These are phyloP conservation scores for Lucilia cuprina DNA, from an alignment of 1,140 invertebrate genomes.

Conservation along the genomic window DNA sequence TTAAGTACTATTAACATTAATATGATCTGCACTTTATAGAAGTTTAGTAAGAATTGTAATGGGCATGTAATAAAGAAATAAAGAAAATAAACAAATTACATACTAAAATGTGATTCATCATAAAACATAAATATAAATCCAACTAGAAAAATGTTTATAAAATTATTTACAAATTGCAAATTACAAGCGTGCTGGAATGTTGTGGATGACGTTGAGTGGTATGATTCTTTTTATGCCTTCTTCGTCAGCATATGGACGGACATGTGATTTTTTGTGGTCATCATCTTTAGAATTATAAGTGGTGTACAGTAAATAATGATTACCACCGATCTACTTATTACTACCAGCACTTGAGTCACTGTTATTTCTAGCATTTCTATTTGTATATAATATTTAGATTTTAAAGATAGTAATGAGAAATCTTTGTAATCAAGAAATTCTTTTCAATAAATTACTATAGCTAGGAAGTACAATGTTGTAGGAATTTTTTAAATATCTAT, in stretches of 20 bases:
- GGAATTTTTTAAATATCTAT: too few species aligned
- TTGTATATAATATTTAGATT: neutral
- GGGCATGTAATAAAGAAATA: constrained; percentile 14
- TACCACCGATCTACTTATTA: neutral
- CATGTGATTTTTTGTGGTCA: neutral
- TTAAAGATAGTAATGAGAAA: neutral
- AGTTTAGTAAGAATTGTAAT: neutral
- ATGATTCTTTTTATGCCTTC: neutral
- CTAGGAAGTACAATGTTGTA: too few species aligned
- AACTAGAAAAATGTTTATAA: too few species aligned
- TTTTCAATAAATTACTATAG: too few species aligned
- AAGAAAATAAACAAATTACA: constrained; percentile 17
- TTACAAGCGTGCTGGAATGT: constrained; percentile 23
- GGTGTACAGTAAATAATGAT: neutral
- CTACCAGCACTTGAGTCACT: neutral
- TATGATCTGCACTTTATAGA: too few species aligned
- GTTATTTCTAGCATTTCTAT: too few species aligned
- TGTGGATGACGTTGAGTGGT: neutral
- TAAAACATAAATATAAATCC: neutral
- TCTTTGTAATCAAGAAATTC: neutral
- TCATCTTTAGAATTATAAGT: neutral
- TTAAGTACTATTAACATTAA: neutral
- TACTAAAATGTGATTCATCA: constrained; percentile 29
- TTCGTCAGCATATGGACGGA: neutral
- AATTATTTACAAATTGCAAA: constrained; percentile 14